Conservation (phyloP, 2,113 vertebrate species). For the Irena cyanogastra region DNA sequence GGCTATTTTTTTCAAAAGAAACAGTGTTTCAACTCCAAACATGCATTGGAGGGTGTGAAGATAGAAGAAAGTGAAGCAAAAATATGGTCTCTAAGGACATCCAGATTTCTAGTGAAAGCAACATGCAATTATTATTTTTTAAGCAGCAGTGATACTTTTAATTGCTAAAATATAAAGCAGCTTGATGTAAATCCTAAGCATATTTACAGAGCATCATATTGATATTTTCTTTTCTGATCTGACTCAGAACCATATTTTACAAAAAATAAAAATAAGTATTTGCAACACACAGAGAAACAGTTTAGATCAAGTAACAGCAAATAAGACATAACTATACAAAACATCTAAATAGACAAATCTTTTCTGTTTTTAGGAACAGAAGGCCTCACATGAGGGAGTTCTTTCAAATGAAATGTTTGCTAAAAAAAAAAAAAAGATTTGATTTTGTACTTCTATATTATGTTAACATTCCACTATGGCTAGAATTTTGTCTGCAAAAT, state of each 20-base stretch:
- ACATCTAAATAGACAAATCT: background rate
- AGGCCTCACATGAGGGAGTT: rapidly evolving
- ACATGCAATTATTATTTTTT: background rate
- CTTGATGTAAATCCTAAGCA: background rate
- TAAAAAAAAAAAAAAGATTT: background rate
- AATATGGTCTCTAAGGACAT: background rate
- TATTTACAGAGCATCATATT: background rate
- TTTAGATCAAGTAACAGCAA: background rate
- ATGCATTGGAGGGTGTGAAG: background rate
- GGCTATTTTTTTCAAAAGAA: background rate
- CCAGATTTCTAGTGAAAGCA: background rate
- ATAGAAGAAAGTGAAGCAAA: background rate
- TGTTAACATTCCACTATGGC: background rate
- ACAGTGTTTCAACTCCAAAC: background rate
- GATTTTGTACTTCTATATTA: background rate
- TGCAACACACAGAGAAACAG: background rate
- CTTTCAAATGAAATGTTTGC: background rate
- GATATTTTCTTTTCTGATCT: background rate
- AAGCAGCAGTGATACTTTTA: background rate
- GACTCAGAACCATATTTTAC: background rate
- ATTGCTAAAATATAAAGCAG: background rate
- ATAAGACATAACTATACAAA: background rate
- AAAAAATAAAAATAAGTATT: background rate
- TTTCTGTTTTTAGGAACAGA: background rate
- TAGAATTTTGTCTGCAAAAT: background rate